Conservation (phyloP, 1,140 invertebrate genomes). For the Saxidomus purpurata region DNA sequence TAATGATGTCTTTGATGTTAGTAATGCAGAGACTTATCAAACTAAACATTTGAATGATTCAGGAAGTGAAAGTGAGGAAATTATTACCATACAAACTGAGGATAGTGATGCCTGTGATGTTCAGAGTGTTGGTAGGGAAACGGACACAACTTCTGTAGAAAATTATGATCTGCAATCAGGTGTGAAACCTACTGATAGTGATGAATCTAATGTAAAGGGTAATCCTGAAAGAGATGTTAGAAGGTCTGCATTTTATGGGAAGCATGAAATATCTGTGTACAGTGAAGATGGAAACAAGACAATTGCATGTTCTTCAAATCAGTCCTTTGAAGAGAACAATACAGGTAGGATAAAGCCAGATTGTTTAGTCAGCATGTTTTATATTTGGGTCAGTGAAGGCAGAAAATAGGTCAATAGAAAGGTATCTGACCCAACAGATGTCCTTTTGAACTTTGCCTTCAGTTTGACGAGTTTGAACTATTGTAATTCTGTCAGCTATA, state of each 20-base stretch:
- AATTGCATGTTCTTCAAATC: not conserved
- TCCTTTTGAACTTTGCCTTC: no score
- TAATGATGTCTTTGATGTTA: not conserved
- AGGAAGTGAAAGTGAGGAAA: not conserved
- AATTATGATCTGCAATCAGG: not conserved
- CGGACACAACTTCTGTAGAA: not conserved
- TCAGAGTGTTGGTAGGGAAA: not conserved
- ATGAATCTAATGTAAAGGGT: not conserved
- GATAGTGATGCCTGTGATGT: slow-evolving; percentile 1
- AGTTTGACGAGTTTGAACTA: no score
- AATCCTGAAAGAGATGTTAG: not conserved
- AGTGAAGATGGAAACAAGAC: not conserved
- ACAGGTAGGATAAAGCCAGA: not conserved
- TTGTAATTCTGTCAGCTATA: no score
- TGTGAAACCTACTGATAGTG: not conserved
- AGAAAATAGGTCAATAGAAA: no score
- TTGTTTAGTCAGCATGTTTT: no score
- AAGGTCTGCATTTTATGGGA: not conserved
- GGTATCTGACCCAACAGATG: no score
- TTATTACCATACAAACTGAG: not conserved
- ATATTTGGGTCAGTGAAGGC: no score
- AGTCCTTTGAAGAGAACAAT: not conserved
- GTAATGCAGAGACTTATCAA: not conserved
- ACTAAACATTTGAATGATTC: not conserved
- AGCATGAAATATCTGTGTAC: slow-evolving; percentile 10